Conservation (phyloP, 2,797 vertebrate genomes). For the Manis javanica region DNA sequence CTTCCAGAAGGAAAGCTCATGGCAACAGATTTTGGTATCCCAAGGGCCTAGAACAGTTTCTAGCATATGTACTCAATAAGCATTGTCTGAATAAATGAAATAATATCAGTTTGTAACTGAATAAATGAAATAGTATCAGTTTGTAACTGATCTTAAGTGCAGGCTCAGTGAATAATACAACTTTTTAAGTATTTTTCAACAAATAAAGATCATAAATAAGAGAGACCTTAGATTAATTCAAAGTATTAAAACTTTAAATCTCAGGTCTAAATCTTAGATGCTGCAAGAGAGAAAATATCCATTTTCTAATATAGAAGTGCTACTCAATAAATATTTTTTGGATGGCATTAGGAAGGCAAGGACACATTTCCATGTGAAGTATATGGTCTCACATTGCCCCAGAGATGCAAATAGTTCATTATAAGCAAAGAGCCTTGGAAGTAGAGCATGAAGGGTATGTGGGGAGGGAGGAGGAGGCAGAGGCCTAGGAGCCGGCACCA, state of each 20-base stretch:
- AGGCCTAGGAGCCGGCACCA: background rate
- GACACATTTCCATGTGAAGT: background rate
- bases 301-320: background rate
- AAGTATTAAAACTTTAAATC: background rate
- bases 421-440: background rate
- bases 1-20: background rate
- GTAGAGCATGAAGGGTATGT: background rate
- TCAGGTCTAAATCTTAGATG: background rate
- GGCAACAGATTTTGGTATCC: background rate
- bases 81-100: conserved; percentile 12
- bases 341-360: background rate
- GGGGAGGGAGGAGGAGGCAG: background rate
- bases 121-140: background rate
- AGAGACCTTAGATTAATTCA: background rate
- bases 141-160: background rate
- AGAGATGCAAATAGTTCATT: background rate
- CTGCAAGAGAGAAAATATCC: background rate
- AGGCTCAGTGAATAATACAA: background rate
- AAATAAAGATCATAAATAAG: background rate
- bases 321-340: background rate
- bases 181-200: background rate
- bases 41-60: background rate
- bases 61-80: background rate
- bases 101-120: background rate
- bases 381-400: background rate